phyloP scores from a whole-genome alignment of 2,113 vertebrate genomes.

The Xiphophorus hellerii region DNA sequence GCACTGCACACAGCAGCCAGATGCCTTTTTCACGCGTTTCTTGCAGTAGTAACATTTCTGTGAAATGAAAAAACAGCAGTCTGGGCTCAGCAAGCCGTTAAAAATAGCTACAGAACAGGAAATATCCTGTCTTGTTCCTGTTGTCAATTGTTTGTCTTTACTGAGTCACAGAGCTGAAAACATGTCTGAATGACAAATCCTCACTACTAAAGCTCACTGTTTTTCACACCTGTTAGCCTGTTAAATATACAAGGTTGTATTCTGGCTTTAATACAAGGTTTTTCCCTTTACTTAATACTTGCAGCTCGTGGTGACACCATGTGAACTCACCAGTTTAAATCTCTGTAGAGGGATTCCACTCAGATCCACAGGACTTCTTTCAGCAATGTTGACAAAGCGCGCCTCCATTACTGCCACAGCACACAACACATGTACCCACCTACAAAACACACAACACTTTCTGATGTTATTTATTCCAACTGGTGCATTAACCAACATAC shows the following conservation, averaged over 20 bases:
- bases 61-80: not conserved
- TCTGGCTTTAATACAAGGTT: no score
- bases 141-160: no score
- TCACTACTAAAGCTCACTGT: no score
- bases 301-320: no score
- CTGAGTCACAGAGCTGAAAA: no score
- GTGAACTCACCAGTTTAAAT: constrained; percentile 89
- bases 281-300: no score
- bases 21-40: constrained; percentile 92
- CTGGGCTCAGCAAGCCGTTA: not conserved
- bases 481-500: no score
- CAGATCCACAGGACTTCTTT: constrained; percentile 93
- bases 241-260: no score
- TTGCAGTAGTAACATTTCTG: constrained; percentile 98
- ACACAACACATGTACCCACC: constrained; percentile 96
- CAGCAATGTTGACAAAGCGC: constrained; percentile 87
- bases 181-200: no score
- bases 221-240: no score
- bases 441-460: constrained; percentile 53
- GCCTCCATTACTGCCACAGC: constrained; percentile 93
- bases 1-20: constrained; percentile 95
- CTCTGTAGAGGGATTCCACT: constrained; percentile 92
- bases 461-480: no score
- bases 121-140: no score
- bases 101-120: not conserved